Percentiles rank a stretch among this genome's conserved stretches.
phyloP scores from a whole-genome alignment of 2,888 invertebrate species.

The Thymelicus sylvestris region DNA sequence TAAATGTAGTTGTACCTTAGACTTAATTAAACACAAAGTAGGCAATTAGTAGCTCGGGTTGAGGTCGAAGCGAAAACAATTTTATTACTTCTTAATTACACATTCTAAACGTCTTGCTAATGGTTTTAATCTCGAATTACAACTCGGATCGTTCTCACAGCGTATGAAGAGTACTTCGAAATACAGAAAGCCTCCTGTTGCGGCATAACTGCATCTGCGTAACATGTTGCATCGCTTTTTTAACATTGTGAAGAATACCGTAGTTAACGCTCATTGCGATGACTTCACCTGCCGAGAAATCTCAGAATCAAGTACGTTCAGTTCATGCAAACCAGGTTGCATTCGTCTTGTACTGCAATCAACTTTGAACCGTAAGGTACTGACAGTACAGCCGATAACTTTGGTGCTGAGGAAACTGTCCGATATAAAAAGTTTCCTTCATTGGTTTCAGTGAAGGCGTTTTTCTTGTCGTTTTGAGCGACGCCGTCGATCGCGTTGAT shows the following conservation, averaged over 20 bases:
- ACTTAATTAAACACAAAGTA: neutral
- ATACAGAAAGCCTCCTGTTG: conserved; percentile 1
- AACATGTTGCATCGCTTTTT: conserved; percentile 21
- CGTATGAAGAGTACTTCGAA: neutral
- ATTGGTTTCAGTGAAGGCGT: conserved; percentile 19
- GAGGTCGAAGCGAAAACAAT: neutral
- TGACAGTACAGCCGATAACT: neutral
- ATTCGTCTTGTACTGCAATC: neutral
- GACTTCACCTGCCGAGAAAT: conserved; percentile 16
- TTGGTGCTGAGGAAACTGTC: neutral
- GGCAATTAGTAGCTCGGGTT: neutral
- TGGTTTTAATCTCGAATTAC: too few species aligned
- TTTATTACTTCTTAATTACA: neutral
- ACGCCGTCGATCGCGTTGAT: conserved; percentile 15
- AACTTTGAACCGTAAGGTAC: neutral
- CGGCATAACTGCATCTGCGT: conserved; percentile 16
- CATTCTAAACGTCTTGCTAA: neutral
- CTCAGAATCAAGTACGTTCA: conserved; percentile 4
- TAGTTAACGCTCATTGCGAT: neutral
- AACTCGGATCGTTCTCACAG: too few species aligned
- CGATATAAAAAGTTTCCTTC: conserved; percentile 12
- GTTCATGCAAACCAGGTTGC: conserved; percentile 10
- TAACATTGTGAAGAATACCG: conserved; percentile 9
- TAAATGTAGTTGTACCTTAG: conserved; percentile 16
- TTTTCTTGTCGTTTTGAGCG: conserved; percentile 23